These are phyloP conservation scores for Xenopus petersii DNA, from an alignment of 2,797 vertebrate genomes.

Conservation along the genomic window DNA sequence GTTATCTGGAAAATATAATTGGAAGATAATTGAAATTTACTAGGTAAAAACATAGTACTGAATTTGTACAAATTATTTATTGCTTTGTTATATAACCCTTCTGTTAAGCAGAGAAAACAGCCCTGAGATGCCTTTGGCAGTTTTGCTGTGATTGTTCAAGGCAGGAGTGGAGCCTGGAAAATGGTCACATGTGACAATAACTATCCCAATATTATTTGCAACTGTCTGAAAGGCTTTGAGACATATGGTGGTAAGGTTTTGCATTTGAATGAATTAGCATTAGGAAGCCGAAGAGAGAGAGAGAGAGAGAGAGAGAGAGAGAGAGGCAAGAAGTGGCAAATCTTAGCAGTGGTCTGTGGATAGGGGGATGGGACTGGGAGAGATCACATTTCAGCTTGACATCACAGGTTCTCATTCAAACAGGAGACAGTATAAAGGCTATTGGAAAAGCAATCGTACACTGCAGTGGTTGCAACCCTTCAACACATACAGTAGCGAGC, in stretches of 20 bases:
- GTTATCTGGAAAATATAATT: too few relatives aligned
- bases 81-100: too few relatives aligned
- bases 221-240: not conserved
- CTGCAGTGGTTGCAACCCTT: constrained; percentile 42
- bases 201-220: too few relatives aligned
- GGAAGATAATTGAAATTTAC: too few relatives aligned
- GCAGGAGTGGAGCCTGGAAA: too few relatives aligned
- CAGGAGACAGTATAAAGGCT: constrained; percentile 39
- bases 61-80: too few relatives aligned
- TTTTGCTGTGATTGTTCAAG: too few relatives aligned
- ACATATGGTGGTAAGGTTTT: not conserved
- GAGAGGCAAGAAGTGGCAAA: constrained; percentile 21
- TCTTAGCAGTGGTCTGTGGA: constrained; percentile 40
- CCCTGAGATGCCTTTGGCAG: too few relatives aligned
- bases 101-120: too few relatives aligned
- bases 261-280: not conserved
- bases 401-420: constrained; percentile 48
- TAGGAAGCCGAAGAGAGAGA: constrained; percentile 5
- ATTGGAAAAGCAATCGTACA: constrained; percentile 26
- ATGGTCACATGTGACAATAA: too few relatives aligned
- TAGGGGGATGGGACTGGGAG: constrained; percentile 36
- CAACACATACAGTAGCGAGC: constrained; percentile 22
- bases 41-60: too few relatives aligned
- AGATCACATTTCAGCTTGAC: constrained; percentile 54
- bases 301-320: constrained; percentile 5